A percentile compares a stretch with the other conserved stretches of the same genome.
Evolutionary conservation across 2,888 invertebrate species (phyloP).

Genomic region (Acanthosepion pharaonis): DNA sequence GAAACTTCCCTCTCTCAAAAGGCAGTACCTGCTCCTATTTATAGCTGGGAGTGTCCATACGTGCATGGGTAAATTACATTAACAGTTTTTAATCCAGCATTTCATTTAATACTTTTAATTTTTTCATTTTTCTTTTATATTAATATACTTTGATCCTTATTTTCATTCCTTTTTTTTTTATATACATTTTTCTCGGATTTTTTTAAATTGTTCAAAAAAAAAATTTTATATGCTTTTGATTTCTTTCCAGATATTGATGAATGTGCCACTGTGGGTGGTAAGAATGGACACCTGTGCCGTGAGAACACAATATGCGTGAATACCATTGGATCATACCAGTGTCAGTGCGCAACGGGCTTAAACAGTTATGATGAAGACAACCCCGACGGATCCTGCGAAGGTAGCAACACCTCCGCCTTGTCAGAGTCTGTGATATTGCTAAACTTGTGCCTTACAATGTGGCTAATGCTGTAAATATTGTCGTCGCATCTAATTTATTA

Average conservation of each 20-base stretch:
- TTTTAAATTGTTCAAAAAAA: neutral
- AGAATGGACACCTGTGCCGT: slow-evolving; percentile 85
- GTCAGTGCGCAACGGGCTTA: slow-evolving; percentile 85
- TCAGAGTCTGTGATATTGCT: slow-evolving; percentile 53
- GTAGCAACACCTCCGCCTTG: slow-evolving; percentile 55
- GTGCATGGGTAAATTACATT: too few relatives aligned
- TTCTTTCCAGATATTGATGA: slow-evolving; percentile 85
- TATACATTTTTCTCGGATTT: too few relatives aligned
- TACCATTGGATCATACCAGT: slow-evolving; percentile 86
- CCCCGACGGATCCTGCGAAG: slow-evolving; percentile 65
- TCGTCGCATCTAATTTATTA: slow-evolving; percentile 35
- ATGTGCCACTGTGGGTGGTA: slow-evolving; percentile 82
- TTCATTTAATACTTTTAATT: too few relatives aligned
- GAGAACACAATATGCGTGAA: slow-evolving; percentile 89
- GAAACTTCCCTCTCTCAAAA: too few relatives aligned
- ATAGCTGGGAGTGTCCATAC: too few relatives aligned
- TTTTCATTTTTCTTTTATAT: too few relatives aligned
- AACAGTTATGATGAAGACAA: slow-evolving; percentile 76
- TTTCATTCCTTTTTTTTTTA: too few relatives aligned
- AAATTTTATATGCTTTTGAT: neutral
- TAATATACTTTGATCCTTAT: too few relatives aligned
- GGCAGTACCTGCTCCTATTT: too few relatives aligned
- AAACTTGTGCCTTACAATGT: slow-evolving; percentile 59
- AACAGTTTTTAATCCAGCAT: too few relatives aligned
- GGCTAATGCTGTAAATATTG: slow-evolving; percentile 51